Base-by-base conservation (phyloP, 2,113 vertebrate species). In the Ctenomys sociabilis region DNA sequence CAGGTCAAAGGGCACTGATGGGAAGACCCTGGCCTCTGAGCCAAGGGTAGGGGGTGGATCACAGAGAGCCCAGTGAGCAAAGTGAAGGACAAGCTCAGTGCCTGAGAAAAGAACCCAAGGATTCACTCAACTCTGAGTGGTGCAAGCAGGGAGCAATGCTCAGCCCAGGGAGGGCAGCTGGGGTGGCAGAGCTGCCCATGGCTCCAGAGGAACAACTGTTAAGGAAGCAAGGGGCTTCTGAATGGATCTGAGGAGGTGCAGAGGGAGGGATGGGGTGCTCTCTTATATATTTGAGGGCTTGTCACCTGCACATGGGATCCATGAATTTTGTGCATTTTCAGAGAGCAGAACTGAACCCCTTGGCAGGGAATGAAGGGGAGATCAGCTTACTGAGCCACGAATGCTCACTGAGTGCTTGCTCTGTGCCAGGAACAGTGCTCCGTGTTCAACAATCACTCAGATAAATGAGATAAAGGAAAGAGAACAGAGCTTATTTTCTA, bases 21-120 rank as follows among this genome's bases (percentile, higher is more conserved):
- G n/a, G 3, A 3, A 49, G 3, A 30, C 13, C 11, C 6, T 3
- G 19, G 13, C 16, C 49, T 4, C 54, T 66, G 28, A 82, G 40
- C 28, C 64, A 14, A 1, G 17, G 72, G 19, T 13, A 6, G 26
- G 14, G 12, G 57, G 83, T 22, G 54, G 57, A 9, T 5, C 24
- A 7, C 7, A 12, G 22, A 90, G 43, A 73, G 4, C 21, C 16
- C 7, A 28, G 73, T 35, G 61, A 63, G 21, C 16, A 88, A 35
- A 17, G 24, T 9, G 35, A 45, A 37, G 57, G 57, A 75, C 59
- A 64, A 70, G 73, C 85, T 7, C 0, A 1, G 40, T 2, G n/a
- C 52, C 35, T 2, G 0, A 8, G 32, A 49, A 92, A 49, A 32
- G 68, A 21, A 26, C 0, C 1, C 1, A 4, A 16, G 19, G 14